Percentiles rank a stretch among this genome's conserved stretches.
phyloP scores from a whole-genome alignment of 2,797 vertebrate genomes.

The Hippopotamyrus pictus region DNA sequence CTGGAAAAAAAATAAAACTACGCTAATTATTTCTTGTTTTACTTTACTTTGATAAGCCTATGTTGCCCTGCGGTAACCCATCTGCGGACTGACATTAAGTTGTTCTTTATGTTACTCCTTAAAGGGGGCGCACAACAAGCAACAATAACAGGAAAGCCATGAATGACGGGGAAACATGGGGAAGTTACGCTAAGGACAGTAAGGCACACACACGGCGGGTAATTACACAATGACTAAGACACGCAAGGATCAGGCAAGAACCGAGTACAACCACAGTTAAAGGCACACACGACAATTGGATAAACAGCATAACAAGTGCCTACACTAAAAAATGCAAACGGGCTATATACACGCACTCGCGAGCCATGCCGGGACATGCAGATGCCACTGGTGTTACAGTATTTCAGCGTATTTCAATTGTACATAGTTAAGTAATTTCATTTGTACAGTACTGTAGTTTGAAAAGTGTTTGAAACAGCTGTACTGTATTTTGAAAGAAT shows the following conservation, averaged over 20 bases:
- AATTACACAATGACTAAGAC: not conserved
- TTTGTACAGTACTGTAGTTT: not conserved
- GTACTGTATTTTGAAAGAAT: not conserved
- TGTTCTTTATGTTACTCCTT: not conserved
- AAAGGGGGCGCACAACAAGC: not conserved
- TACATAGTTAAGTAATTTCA: not conserved
- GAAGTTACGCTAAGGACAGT: not conserved
- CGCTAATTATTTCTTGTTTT: not conserved
- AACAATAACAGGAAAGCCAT: not conserved
- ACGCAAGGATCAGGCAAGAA: not conserved
- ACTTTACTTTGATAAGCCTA: not conserved
- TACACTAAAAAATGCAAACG: not conserved
- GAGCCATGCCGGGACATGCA: not conserved
- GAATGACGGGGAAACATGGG: not conserved
- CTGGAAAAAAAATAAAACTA: not conserved
- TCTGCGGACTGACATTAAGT: not conserved
- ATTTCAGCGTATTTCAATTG: not conserved
- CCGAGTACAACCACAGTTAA: not conserved
- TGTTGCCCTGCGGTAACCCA: not conserved
- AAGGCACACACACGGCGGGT: not conserved
- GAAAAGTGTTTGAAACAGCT: not conserved
- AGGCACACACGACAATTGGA: not conserved
- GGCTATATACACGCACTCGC: not conserved
- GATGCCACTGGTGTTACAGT: not conserved
- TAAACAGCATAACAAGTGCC: not conserved